Base-by-base conservation (phyloP, 2,113 vertebrate genomes). In the Illadopsis cleaveri region DNA sequence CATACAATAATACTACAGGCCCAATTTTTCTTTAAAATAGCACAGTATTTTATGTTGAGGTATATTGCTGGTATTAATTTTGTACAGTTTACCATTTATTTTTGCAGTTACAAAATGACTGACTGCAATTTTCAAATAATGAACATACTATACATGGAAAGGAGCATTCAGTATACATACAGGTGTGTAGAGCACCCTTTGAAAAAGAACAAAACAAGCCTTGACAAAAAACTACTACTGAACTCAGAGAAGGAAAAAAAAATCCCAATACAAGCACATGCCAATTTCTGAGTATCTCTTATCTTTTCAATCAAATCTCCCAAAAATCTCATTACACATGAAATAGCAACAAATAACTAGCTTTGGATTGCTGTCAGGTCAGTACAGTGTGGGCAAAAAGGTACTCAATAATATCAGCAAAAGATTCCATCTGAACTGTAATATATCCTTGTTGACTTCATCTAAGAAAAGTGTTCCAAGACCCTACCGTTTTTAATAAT, bases 21-120 rank as follows among this genome's bases (percentile, higher is more conserved):
- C 65, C 92, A 86, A 47, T 81, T 89, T 84, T 95, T 84, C 64
- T 92, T 88, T 25, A 77, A 92, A 91, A 84, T n/a, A 93, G 56
- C 25, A 61, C 10, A 77, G 60, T 27, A 50, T 82, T 91, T 89
- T 75, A 75, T 48, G 37, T 30, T 40, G 57, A 90, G 38, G 48
- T 78, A n/a, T 37, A 66, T 53, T 62, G 44, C 56, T 84, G 53
- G 28, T 90, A 77, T 21, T 82, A 30, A 33, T 58, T 91, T 84
- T 84, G 17, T 35, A 51, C 11, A 71, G 33, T 23, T 91, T 83
- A 78, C 27, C 24, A 37, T 60, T 90, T 85, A 51, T 62, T 86
- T 90, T 72, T 65, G 16, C 12, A 68, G 21, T 47, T 89, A 75
- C 40, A 71, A 89, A 84, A 89, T 31, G 6, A 54, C n/a, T 91